A percentile compares a stretch with the other conserved stretches of the same genome.
These are phyloP conservation scores for Leptinotarsa texana DNA, from an alignment of 1,140 invertebrate genomes.

Conservation along the genomic window DNA sequence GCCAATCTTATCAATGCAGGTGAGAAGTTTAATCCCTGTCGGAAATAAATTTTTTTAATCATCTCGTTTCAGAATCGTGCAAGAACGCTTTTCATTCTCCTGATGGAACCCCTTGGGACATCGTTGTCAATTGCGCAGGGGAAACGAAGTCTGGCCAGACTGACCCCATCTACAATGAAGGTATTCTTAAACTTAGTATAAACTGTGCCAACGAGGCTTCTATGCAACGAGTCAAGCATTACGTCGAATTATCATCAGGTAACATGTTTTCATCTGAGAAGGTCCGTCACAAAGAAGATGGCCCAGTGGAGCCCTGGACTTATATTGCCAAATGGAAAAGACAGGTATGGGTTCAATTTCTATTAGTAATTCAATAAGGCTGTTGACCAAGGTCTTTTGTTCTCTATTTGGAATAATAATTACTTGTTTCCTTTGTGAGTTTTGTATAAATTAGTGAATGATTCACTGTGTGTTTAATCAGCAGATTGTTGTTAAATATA, in stretches of 20 bases:
- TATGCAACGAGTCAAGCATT: conserved; percentile 66
- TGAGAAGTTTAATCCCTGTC: conserved; percentile 53
- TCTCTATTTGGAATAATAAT: conserved; percentile 2
- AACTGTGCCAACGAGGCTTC: conserved; percentile 82
- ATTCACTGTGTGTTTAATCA: not conserved
- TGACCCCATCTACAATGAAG: conserved; percentile 87
- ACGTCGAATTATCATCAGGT: conserved; percentile 84
- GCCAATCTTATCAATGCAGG: conserved; percentile 87
- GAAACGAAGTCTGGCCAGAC: conserved; percentile 87
- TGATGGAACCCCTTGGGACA: conserved; percentile 67
- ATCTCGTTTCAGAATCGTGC: conserved; percentile 67
- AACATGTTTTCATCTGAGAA: conserved; percentile 81
- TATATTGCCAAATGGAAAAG: conserved; percentile 79
- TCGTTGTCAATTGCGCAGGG: conserved; percentile 86
- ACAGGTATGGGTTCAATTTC: conserved; percentile 39
- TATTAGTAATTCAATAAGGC: not conserved
- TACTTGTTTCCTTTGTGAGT: not conserved
- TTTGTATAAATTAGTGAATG: not conserved
- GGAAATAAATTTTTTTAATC: not conserved
- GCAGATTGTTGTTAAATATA: no score
- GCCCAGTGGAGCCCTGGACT: conserved; percentile 79
- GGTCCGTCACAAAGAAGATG: conserved; percentile 74
- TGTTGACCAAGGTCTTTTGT: conserved; percentile 11
- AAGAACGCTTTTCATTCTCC: conserved; percentile 71
- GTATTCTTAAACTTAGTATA: conserved; percentile 79